Percentiles rank a stretch among this genome's conserved stretches.
Evolutionary conservation across 1,140 invertebrate genomes (phyloP).

Genomic region (Melipona quadrifasciata): DNA sequence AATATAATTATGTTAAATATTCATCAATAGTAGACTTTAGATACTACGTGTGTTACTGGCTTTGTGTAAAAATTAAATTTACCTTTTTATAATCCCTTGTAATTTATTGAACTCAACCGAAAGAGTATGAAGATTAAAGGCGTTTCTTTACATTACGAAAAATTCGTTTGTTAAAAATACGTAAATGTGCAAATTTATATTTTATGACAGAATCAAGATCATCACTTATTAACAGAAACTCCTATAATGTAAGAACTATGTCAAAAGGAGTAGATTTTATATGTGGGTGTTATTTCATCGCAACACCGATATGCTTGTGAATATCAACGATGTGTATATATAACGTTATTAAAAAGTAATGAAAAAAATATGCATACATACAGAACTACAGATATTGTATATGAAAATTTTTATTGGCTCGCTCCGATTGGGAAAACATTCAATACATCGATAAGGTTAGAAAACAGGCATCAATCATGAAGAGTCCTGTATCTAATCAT

Average conservation of each 20-base stretch:
- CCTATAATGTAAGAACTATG: background rate
- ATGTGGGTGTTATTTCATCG: conserved; percentile 16
- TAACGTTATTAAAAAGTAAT: conserved; percentile 13
- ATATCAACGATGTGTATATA: conserved; percentile 8
- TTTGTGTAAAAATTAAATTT: background rate
- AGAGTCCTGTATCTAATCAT: conserved; percentile 52
- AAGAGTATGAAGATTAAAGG: background rate
- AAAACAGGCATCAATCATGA: conserved; percentile 43
- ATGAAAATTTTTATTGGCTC: conserved; percentile 6
- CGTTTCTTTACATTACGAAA: background rate
- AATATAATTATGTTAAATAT: conserved; percentile 34
- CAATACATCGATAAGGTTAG: conserved; percentile 41
- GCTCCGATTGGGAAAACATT: background rate
- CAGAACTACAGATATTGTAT: background rate
- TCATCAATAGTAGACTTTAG: conserved; percentile 7
- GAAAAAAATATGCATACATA: conserved; percentile 35
- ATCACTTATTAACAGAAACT: background rate
- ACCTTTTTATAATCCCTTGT: background rate
- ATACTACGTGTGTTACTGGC: background rate
- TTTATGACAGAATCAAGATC: background rate
- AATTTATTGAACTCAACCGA: background rate
- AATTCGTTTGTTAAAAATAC: background rate
- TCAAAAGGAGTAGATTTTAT: background rate
- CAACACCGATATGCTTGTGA: background rate
- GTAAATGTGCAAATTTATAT: background rate